A percentile compares a stretch with the other conserved stretches of the same genome.
These are phyloP conservation scores for Volucella zonaria DNA, from an alignment of 2,888 invertebrate genomes.

Conservation along the genomic window DNA sequence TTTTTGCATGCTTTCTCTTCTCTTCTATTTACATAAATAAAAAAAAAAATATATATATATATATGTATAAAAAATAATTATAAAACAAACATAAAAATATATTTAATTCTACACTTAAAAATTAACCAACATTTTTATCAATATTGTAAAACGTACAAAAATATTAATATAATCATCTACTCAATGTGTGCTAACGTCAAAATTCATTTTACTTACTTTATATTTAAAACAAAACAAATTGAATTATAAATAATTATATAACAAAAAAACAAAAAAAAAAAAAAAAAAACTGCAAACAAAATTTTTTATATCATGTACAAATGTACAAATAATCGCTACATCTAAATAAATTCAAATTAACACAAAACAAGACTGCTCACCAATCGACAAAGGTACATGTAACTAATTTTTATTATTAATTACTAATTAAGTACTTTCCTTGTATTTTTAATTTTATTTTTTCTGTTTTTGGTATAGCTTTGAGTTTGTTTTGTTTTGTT, in stretches of 20 bases:
- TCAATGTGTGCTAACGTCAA: constrained; percentile 79
- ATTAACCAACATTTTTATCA: constrained; percentile 59
- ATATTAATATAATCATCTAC: constrained; percentile 52
- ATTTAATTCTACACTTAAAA: constrained; percentile 46
- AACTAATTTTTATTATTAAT: constrained; percentile 68
- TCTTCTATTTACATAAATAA: constrained; percentile 76
- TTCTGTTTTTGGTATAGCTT: constrained; percentile 37
- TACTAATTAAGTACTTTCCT: constrained; percentile 53
- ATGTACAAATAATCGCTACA: constrained; percentile 74
- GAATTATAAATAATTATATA: constrained; percentile 55
- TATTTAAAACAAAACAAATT: constrained; percentile 37
- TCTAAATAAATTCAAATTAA: constrained; percentile 73
- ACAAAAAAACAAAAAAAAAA: constrained; percentile 51
- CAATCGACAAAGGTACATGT: constrained; percentile 82
- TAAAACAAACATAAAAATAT: constrained; percentile 55
- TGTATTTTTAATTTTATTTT: constrained; percentile 5
- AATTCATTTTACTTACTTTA: constrained; percentile 70
- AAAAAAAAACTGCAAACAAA: constrained; percentile 39
- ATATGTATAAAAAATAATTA: constrained; percentile 64
- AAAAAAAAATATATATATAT: constrained; percentile 63
- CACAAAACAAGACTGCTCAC: constrained; percentile 81
- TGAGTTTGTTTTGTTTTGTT: constrained; percentile 31
- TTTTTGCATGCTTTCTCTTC: constrained; percentile 79
- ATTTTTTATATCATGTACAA: constrained; percentile 74
- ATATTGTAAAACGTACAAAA: constrained; percentile 63